Conservation (phyloP, 2,888 invertebrate species). For the Orthonychiurus folsomi region DNA sequence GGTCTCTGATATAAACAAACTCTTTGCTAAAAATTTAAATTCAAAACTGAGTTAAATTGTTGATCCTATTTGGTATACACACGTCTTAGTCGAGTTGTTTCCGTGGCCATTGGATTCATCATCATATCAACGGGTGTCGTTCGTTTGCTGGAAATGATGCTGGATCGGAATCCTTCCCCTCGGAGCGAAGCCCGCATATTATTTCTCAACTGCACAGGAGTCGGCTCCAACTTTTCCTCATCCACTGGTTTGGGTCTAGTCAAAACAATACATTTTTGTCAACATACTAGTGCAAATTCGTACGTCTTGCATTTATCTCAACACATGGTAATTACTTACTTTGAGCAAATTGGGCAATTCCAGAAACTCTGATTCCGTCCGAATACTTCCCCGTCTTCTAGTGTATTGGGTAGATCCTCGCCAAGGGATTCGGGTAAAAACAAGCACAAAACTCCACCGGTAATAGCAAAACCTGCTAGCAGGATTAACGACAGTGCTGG, state of each 20-base stretch:
- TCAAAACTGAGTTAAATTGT: background rate
- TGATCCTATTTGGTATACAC: background rate
- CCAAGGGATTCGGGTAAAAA: constrained; percentile 78
- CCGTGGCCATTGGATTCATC: background rate
- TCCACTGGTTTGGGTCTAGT: constrained; percentile 17
- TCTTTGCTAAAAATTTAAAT: background rate
- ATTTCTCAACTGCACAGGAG: constrained; percentile 11
- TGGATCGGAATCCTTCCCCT: constrained; percentile 3
- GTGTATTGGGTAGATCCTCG: constrained; percentile 73
- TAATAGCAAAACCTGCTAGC: constrained; percentile 63
- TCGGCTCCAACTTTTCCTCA: constrained; percentile 15
- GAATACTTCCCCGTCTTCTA: constrained; percentile 77
- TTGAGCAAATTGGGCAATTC: constrained; percentile 54
- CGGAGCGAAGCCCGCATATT: constrained; percentile 10
- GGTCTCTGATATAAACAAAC: background rate
- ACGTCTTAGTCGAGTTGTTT: background rate
- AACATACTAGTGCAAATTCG: no score
- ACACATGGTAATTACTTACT: no score
- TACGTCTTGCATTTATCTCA: no score
- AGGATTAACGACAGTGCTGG: constrained; percentile 66
- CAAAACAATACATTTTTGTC: no score
- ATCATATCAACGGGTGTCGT: background rate
- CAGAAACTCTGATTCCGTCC: constrained; percentile 69
- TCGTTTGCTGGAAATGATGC: constrained; percentile 13
- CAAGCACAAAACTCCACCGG: constrained; percentile 65